Base-by-base conservation (phyloP, 2,888 invertebrate species). In the Eulithis testata region DNA sequence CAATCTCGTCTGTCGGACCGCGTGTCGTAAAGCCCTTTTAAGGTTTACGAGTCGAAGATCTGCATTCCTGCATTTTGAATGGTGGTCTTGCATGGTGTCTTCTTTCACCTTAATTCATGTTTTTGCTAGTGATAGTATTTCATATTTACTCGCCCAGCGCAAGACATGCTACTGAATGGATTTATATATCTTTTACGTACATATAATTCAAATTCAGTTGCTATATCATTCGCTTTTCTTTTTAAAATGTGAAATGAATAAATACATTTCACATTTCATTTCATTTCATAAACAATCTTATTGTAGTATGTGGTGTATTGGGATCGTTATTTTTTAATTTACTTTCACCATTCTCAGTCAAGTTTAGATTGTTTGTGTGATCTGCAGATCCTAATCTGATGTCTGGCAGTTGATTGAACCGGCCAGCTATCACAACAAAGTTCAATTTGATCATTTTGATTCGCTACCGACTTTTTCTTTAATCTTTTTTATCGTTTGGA, bases 21-120 rank as follows among this genome's bases (percentile, higher is more conserved):
- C 66, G 55, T 43, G 49, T 71, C 71, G 69, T 75, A 73, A 73
- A 74, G 47, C 45, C 40, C 60, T 62, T 55, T 58, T 70, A 62
- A 69, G 67, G 51, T 72, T 73, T 71, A 72, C 57, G 72, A 70
- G 56, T 11, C 63, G 47, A 45, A 63, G 61, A 57, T 52, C 60
- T 59, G 55, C 63, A 60, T 59, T 61, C 27, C 51, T 53, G 54
- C 54, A 53, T 62, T 44, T 53, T 52, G 14, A 37, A 14, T 54
- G 43, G 21, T 40, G 9, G 8, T 40, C 2, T 40, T 31, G 31
- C 31, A 37, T 14, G 3, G 21, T 14, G 5, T 5, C 53, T 40
- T 21, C 21, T 7, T 47, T 47, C 47, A 21, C 47, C 21, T 14
- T n/a, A 44, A 44, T 12, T 47, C 40, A 8, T 6, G 40, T 8